phyloP scores from a whole-genome alignment of 2,113 vertebrate species.

The Sorex araneus region DNA sequence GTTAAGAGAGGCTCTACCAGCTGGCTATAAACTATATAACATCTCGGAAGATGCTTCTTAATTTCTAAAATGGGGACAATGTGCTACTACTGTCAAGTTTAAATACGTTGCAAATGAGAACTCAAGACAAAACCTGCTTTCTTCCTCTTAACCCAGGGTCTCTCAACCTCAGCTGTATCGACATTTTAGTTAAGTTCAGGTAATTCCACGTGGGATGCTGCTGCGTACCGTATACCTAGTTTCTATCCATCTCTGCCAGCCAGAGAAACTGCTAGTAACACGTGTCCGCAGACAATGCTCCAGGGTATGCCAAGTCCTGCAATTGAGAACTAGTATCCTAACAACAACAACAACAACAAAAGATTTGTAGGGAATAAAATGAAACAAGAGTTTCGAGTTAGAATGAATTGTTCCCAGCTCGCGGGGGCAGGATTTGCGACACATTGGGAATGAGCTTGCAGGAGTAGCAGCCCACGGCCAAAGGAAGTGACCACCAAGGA shows the following conservation, averaged over 20 bases:
- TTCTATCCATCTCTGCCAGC: too few relatives aligned
- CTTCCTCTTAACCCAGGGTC: not conserved
- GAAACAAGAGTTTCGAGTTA: not conserved
- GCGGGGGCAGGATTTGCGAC: not conserved
- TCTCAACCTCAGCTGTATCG: not conserved
- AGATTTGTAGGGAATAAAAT: not conserved
- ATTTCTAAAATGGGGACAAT: conserved; percentile 9
- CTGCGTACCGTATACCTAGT: not conserved
- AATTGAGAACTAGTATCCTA: not conserved
- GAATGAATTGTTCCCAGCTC: not conserved
- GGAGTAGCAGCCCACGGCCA: not conserved
- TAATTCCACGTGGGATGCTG: not conserved
- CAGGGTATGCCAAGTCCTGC: not conserved
- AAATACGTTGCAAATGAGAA: not conserved
- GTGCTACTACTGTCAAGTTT: not conserved
- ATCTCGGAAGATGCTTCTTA: conserved; percentile 19
- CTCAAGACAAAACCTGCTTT: not conserved
- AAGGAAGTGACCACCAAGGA: not conserved
- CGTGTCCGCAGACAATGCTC: not conserved
- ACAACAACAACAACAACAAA: too few relatives aligned
- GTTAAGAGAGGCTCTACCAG: not conserved
- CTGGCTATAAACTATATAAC: not conserved
- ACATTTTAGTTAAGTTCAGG: not conserved
- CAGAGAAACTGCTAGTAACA: not conserved
- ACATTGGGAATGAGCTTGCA: not conserved